Percentiles rank a stretch among this genome's conserved stretches.
phyloP scores from a whole-genome alignment of 2,888 invertebrate genomes.

The Amblyjoppa proteus region DNA sequence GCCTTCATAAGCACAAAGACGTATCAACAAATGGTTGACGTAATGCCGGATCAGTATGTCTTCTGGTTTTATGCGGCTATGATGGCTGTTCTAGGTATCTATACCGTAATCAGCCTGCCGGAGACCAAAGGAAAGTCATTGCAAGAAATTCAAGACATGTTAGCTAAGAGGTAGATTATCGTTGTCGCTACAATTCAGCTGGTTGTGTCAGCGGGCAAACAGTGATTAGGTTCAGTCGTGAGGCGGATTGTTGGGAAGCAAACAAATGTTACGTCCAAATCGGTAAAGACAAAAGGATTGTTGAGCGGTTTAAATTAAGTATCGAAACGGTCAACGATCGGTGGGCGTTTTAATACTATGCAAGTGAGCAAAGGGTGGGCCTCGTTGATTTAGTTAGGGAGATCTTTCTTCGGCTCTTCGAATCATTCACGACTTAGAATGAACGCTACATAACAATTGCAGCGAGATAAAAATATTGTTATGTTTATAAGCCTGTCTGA shows the following conservation, averaged over 20 bases:
- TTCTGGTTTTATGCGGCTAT: conserved; percentile 72
- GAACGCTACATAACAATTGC: too few relatives aligned
- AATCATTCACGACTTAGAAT: too few relatives aligned
- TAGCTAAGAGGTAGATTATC: conserved; percentile 62
- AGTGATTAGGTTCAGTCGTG: background rate
- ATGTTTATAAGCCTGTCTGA: too few relatives aligned
- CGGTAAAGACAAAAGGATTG: too few relatives aligned
- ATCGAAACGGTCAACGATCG: too few relatives aligned
- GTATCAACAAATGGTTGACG: conserved; percentile 75
- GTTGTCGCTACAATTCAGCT: background rate
- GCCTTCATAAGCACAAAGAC: conserved; percentile 76
- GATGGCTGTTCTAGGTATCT: conserved; percentile 65
- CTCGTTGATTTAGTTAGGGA: too few relatives aligned
- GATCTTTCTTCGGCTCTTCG: too few relatives aligned
- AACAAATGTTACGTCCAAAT: background rate
- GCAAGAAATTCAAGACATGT: conserved; percentile 78
- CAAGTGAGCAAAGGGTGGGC: too few relatives aligned
- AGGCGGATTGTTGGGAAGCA: background rate
- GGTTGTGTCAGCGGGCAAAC: background rate
- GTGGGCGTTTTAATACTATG: too few relatives aligned
- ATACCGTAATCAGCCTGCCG: conserved; percentile 69
- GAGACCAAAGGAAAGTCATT: conserved; percentile 81
- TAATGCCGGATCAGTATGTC: conserved; percentile 73
- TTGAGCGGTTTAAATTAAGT: too few relatives aligned
- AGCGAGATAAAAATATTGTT: too few relatives aligned